phyloP scores from a whole-genome alignment of 2,888 invertebrate genomes.

The Ischnura elegans region DNA sequence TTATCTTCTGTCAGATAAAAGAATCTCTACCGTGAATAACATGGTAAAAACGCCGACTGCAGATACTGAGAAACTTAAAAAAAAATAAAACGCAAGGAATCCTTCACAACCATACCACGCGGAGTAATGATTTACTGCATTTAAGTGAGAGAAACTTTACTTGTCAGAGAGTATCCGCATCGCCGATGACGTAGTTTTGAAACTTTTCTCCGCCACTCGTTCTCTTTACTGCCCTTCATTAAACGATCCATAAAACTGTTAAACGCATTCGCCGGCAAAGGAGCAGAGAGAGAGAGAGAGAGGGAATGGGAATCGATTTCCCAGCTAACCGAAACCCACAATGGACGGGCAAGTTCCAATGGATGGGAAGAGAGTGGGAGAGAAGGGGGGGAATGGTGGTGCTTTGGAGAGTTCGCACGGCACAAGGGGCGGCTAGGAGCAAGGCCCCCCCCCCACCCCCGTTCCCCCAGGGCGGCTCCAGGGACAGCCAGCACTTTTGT shows the following conservation, averaged over 20 bases:
- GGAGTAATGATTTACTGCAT: not conserved
- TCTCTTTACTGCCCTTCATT: slow-evolving; percentile 12
- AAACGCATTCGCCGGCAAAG: not conserved
- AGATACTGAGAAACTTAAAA: no score
- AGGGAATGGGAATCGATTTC: not conserved
- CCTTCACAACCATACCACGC: not conserved
- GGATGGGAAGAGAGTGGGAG: not conserved
- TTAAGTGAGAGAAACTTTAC: not conserved
- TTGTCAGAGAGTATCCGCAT: not conserved
- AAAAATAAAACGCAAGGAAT: not conserved
- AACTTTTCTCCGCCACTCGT: not conserved
- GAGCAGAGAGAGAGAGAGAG: not conserved
- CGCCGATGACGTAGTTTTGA: not conserved
- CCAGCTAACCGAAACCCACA: slow-evolving; percentile 11
- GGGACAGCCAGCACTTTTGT: slow-evolving; percentile 14
- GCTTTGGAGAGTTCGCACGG: not conserved
- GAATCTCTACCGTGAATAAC: no score
- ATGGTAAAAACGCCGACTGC: no score
- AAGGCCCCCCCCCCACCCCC: no score
- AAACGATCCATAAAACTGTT: slow-evolving; percentile 35
- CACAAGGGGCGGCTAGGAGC: not conserved
- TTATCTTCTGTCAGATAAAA: no score
- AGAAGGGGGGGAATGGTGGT: not conserved
- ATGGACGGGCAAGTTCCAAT: not conserved
- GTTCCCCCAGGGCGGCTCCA: not conserved